Evolutionary conservation across 2,797 vertebrate genomes (phyloP).

Genomic region (Coregonus suidteri): DNA sequence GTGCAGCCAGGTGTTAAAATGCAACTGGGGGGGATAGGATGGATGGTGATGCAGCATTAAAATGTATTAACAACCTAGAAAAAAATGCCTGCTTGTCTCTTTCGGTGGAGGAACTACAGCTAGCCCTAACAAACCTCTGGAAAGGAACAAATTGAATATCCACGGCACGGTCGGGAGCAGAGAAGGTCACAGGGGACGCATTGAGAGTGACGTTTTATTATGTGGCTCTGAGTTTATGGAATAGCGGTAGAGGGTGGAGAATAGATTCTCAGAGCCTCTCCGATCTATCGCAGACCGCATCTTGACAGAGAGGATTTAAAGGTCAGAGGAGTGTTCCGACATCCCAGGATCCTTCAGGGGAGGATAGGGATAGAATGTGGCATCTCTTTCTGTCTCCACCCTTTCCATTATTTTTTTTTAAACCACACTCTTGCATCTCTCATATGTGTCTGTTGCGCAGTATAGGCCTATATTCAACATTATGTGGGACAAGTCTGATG

Average conservation of each 20-base stretch:
- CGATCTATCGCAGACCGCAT: constrained; percentile 55
- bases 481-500: not conserved
- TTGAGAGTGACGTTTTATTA: constrained; percentile 66
- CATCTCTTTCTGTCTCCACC: not conserved
- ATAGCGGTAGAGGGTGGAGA: constrained; percentile 34
- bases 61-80: constrained; percentile 22
- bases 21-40: constrained; percentile 21
- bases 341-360: constrained; percentile 45
- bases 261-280: constrained; percentile 52
- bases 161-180: constrained; percentile 54
- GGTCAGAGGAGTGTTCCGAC: constrained; percentile 56
- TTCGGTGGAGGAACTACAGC: constrained; percentile 41
- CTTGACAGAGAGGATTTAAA: constrained; percentile 50
- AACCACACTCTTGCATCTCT: not conserved
- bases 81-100: constrained; percentile 41
- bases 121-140: constrained; percentile 32
- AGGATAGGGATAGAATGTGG: constrained; percentile 42
- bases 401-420: not conserved
- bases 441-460: not conserved
- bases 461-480: not conserved
- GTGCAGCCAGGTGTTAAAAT: constrained; percentile 24
- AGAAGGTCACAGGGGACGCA: constrained; percentile 63
- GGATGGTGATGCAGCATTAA: constrained; percentile 31
- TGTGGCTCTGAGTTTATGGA: constrained; percentile 63
- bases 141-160: constrained; percentile 32